These are phyloP conservation scores for Caenorhabditis sp. DNA, from an alignment of 2,888 invertebrate species.

Conservation along the genomic window DNA sequence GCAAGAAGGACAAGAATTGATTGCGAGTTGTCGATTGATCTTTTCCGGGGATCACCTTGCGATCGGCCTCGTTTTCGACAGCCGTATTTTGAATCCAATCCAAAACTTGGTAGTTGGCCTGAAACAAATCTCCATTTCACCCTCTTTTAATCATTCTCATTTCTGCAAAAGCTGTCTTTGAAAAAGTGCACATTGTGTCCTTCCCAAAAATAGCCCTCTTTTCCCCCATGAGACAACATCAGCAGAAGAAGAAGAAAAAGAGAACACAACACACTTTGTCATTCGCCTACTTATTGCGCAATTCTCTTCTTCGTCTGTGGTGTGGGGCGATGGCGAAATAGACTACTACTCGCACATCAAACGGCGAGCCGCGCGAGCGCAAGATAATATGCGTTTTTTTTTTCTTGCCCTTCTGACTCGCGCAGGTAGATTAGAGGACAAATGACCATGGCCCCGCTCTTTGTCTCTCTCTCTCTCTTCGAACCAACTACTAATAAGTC, in stretches of 20 bases:
- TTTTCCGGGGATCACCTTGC: conserved; percentile 61
- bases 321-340: no score
- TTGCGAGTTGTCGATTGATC: conserved; percentile 61
- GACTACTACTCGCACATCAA: no score
- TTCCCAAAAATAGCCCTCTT: neutral
- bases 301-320: no score
- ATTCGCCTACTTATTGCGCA: no score
- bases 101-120: conserved; percentile 64
- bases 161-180: neutral
- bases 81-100: conserved; percentile 62
- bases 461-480: no score
- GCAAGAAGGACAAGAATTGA: conserved; percentile 64
- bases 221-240: neutral
- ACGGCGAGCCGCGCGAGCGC: no score
- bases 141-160: no score
- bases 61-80: conserved; percentile 57
- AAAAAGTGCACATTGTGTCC: neutral
- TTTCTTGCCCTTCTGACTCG: no score
- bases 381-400: no score
- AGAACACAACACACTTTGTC: neutral
- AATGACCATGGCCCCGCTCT: neutral
- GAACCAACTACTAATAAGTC: neutral
- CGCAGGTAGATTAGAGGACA: neutral
- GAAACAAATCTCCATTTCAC: conserved; percentile 11
- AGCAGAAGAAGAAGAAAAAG: neutral